These are phyloP conservation scores for Calameuta filiformis DNA, from an alignment of 2,888 invertebrate genomes.

Conservation along the genomic window DNA sequence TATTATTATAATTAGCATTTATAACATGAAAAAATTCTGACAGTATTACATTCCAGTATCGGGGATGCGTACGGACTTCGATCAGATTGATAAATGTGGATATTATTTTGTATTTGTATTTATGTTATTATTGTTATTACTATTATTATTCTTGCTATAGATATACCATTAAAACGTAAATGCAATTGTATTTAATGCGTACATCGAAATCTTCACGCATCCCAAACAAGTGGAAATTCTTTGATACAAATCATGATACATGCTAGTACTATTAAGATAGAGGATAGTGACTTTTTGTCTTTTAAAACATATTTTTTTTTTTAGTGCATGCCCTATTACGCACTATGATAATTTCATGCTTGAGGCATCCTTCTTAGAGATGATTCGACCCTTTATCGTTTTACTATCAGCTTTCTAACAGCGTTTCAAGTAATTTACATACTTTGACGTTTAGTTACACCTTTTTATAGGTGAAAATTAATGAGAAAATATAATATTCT, in stretches of 20 bases:
- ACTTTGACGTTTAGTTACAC: background rate
- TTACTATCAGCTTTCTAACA: background rate
- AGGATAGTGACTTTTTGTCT: background rate
- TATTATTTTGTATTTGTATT: background rate
- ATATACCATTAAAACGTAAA: background rate
- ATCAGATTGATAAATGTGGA: background rate
- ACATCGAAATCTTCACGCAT: background rate
- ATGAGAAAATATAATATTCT: background rate
- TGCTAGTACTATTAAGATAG: background rate
- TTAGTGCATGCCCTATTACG: constrained; percentile 5
- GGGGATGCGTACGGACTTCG: background rate
- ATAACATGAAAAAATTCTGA: background rate
- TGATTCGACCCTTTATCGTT: background rate
- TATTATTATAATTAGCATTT: background rate
- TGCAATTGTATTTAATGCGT: background rate
- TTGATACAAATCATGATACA: background rate
- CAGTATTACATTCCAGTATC: background rate
- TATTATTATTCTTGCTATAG: background rate
- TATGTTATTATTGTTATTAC: background rate
- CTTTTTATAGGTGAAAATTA: background rate
- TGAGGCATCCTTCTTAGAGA: constrained; percentile 3
- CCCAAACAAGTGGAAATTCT: background rate
- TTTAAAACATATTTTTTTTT: background rate
- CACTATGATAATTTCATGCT: background rate
- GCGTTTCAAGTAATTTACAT: background rate